These are phyloP conservation scores for Nephrocerus scutellatus DNA, from an alignment of 2,888 invertebrate species.

Conservation along the genomic window DNA sequence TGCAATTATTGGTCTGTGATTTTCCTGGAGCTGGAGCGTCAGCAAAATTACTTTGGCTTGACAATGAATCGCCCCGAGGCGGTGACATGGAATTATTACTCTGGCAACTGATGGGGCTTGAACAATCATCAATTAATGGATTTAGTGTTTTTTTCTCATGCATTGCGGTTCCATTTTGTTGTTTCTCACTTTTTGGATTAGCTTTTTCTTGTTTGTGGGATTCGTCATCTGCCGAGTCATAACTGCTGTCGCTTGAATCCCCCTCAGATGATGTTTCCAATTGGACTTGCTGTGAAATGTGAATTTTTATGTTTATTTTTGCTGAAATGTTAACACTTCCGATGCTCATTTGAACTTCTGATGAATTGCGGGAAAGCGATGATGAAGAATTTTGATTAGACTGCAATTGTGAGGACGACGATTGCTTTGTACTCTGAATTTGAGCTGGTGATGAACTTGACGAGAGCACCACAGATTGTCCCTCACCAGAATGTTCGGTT, in stretches of 20 bases:
- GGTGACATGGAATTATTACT: too few relatives aligned
- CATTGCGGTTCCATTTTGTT: too few relatives aligned
- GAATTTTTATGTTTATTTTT: conserved; percentile 44
- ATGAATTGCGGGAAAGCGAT: neutral
- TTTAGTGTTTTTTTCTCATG: too few relatives aligned
- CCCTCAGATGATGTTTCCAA: conserved; percentile 8
- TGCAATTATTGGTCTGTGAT: too few relatives aligned
- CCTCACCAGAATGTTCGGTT: conserved; percentile 7
- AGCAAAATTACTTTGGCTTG: too few relatives aligned
- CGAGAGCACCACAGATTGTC: neutral
- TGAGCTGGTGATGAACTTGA: neutral
- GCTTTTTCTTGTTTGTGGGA: too few relatives aligned
- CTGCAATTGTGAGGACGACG: conserved; percentile 5
- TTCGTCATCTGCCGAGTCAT: too few relatives aligned
- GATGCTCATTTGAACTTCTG: conserved; percentile 32
- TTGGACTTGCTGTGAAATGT: conserved; percentile 29
- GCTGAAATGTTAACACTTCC: conserved; percentile 42
- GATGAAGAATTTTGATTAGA: conserved; percentile 10
- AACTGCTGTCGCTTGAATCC: conserved; percentile 14
- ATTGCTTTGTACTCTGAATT: conserved; percentile 1
- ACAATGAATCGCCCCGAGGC: too few relatives aligned
- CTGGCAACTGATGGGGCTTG: too few relatives aligned
- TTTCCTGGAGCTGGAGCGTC: too few relatives aligned
- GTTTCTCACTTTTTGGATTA: too few relatives aligned
- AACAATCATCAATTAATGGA: too few relatives aligned